Percentiles rank a stretch among this genome's conserved stretches.
Evolutionary conservation across 2,113 vertebrate species (phyloP).

Genomic region (Prochilodus magdalenae): DNA sequence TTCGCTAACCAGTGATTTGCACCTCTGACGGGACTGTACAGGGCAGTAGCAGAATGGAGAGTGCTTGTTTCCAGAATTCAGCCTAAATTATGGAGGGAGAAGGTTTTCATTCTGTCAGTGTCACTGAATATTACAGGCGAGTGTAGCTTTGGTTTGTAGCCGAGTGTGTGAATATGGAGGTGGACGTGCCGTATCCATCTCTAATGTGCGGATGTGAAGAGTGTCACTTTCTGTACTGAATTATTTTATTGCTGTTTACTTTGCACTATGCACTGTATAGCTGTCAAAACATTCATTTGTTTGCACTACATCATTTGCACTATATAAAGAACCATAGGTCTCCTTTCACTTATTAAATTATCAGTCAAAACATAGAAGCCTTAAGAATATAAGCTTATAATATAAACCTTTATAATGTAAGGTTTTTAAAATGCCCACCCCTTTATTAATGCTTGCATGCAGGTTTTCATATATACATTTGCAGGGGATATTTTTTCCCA

Average conservation of each 20-base stretch:
- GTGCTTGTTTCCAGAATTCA: conserved; percentile 26
- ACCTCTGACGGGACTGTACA: conserved; percentile 45
- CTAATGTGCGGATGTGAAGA: not conserved
- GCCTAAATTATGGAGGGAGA: conserved; percentile 30
- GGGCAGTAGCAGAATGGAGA: conserved; percentile 36
- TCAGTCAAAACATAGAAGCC: too few relatives aligned
- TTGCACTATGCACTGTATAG: not conserved
- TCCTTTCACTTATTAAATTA: too few relatives aligned
- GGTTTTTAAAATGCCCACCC: too few relatives aligned
- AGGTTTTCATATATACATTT: too few relatives aligned
- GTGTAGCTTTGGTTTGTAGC: not conserved
- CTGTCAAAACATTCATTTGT: not conserved
- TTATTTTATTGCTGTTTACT: not conserved
- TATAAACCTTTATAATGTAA: too few relatives aligned
- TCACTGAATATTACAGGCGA: not conserved
- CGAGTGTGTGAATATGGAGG: not conserved
- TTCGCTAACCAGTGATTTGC: conserved; percentile 55
- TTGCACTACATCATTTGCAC: too few relatives aligned
- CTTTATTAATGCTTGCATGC: too few relatives aligned
- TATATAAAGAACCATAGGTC: too few relatives aligned
- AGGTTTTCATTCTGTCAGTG: not conserved
- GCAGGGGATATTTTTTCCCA: too few relatives aligned
- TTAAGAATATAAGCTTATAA: too few relatives aligned
- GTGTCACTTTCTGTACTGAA: not conserved
- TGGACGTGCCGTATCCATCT: not conserved